Base-by-base conservation (phyloP, 2,113 vertebrate genomes). In the Cyprinodon variegatus region DNA sequence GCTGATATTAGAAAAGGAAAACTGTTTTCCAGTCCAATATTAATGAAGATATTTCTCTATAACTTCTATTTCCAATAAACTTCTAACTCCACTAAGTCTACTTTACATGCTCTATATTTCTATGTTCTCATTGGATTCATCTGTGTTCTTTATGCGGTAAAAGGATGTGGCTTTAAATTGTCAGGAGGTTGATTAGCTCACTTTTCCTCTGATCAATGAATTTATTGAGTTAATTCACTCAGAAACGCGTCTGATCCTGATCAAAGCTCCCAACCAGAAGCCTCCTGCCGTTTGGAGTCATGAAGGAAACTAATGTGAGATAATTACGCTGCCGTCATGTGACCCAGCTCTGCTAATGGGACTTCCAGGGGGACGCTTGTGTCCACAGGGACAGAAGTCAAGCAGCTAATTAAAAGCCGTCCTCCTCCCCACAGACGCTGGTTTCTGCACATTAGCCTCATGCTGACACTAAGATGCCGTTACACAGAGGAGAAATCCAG, bases 341-440 rank as follows among this genome's bases (percentile, higher is more conserved):
- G 65, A 57, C 48, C 17, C 11, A 15, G 48, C 14, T 37, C 41
- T 29, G 71, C 74, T 70, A 79, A 86, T 80, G 72, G 64, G 61
- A 68, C 81, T 82, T 78, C 79, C 88, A 79, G 63, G 68, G 77
- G 81, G 82, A 81, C 66, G 15, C 74, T 63, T 61, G 65, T 80
- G 78, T 83, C 81, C 65, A 39, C 66, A 29, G 72, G 46, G 87
- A 84, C 72, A 29, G 15, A 57, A 79, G 46, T 66, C 65, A 75
- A 81, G 87, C 69, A 65, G 82, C 71, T 90, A 88, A 90, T 90
- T 88, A 89, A 89, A 89, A 83, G 73, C 85, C 78, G 50, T 57
- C 4, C 0, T 74, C 29, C n/a, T 77, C 81, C 86, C 69, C 68
- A 22, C 83, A 79, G 83, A 83, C 77, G 3, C 11, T 36, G 67